Evolutionary conservation across 1,140 invertebrate species (phyloP).

Genomic region (Procambarus clarkii): DNA sequence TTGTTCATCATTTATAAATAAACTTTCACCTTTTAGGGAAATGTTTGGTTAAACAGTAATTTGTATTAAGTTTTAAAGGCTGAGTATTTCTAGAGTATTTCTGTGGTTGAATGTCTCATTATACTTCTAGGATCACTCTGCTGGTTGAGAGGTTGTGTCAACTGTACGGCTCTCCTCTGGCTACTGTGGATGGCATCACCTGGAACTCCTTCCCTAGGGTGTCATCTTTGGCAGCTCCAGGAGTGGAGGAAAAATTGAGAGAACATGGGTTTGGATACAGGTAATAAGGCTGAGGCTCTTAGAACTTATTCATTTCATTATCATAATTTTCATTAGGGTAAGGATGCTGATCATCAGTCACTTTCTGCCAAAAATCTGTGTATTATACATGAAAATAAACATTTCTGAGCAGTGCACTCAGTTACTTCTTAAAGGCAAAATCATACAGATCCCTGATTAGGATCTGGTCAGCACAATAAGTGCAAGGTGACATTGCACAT

Average conservation of each 20-base stretch:
- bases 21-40: not conserved
- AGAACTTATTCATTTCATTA: no score
- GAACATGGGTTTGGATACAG: conserved; percentile 83
- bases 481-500: no score
- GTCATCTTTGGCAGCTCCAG: conserved; percentile 79
- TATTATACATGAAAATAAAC: no score
- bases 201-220: conserved; percentile 91
- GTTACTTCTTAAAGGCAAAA: no score
- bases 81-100: not conserved
- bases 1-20: no score
- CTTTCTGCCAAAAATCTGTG: no score
- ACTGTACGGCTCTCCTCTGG: conserved; percentile 88
- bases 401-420: no score
- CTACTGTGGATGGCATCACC: conserved; percentile 80
- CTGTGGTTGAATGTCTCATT: not conserved
- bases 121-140: conserved; percentile 83
- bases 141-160: conserved; percentile 95
- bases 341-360: no score
- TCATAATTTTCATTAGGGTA: no score
- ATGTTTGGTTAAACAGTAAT: not conserved
- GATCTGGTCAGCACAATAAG: no score
- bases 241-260: conserved; percentile 84
- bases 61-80: not conserved
- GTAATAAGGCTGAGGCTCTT: not conserved
- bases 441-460: no score